Base-by-base conservation (phyloP, 1,140 invertebrate genomes). In the Chironomus striatipennis region DNA sequence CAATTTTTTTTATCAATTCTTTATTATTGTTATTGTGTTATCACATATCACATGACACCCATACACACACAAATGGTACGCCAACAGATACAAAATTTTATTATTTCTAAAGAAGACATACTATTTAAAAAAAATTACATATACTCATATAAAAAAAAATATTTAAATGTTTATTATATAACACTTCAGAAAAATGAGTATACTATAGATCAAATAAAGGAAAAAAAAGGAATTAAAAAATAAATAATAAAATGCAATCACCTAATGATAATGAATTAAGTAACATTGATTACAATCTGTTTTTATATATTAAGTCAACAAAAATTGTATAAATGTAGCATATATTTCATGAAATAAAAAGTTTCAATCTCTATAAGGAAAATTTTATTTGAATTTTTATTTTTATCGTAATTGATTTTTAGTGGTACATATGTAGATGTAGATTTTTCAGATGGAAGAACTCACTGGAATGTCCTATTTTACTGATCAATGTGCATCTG, bases 1-100 rank as follows among this genome's bases (percentile, higher is more conserved):
- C 24, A 34, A 34, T 34, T 2, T 34, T 34, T n/a, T n/a, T n/a
- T n/a, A n/a, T n/a, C n/a, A n/a, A n/a, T n/a, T n/a, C n/a, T n/a
- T n/a, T n/a, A n/a, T n/a, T n/a, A n/a, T n/a, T 57, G n/a, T 57
- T 57, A 57, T 57, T 57, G n/a, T 57, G 47, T 57, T 57, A 57
- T n/a, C 47, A 57, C n/a, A 57, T 57, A 12, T n/a, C 47, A 57
- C 47, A 57, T n/a, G n/a, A 12, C 12, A 57, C 47, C 2, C 43
- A 57, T n/a, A 57, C 4, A 57, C 8, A 57, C 47, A 57, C 47
- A 15, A 12, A 57, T 57, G 47, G 47, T 57, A 34, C 24, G 24
- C 24, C 47, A 47, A 57, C 4, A 57, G 10, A 57, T 10, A 57
- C 8, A 57, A 12, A 57, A 5, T 12, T 12, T 57, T 57, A 57